A percentile compares a stretch with the other conserved stretches of the same genome.
phyloP scores from a whole-genome alignment of 2,113 vertebrate genomes.

The Pelecanoides urinatrix region DNA sequence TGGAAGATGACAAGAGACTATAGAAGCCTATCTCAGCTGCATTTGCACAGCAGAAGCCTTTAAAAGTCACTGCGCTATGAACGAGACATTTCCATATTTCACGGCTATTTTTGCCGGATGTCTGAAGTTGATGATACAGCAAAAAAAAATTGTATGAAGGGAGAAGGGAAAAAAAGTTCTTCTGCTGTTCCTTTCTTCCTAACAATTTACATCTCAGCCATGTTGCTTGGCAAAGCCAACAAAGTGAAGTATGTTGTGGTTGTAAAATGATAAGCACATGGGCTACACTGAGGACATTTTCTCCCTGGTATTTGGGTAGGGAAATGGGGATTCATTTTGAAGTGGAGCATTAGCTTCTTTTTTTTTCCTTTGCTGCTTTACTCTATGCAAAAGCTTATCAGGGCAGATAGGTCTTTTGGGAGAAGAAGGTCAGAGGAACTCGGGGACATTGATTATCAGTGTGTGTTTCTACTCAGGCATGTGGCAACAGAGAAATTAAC shows the following conservation, averaged over 20 bases:
- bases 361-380: not conserved
- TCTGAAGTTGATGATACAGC: constrained; percentile 68
- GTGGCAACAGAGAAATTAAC: not conserved
- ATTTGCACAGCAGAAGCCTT: constrained; percentile 72
- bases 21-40: constrained; percentile 68
- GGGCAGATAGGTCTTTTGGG: not conserved
- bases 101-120: constrained; percentile 68
- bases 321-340: not conserved
- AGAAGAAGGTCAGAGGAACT: not conserved
- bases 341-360: not conserved
- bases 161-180: constrained; percentile 5
- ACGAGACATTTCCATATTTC: constrained; percentile 73
- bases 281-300: not conserved
- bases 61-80: constrained; percentile 70
- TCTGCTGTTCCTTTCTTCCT: constrained; percentile 54
- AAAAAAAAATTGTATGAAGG: constrained; percentile 47
- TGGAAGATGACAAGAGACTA: constrained; percentile 64
- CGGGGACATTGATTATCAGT: not conserved
- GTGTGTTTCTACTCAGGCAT: not conserved
- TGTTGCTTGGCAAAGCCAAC: constrained; percentile 49
- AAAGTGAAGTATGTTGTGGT: constrained; percentile 48
- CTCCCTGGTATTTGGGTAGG: not conserved
- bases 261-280: constrained; percentile 44
- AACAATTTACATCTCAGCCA: constrained; percentile 35
- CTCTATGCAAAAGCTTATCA: not conserved